Conservation (phyloP, 2,797 vertebrate species). For the Micropoecilia bifurca region DNA sequence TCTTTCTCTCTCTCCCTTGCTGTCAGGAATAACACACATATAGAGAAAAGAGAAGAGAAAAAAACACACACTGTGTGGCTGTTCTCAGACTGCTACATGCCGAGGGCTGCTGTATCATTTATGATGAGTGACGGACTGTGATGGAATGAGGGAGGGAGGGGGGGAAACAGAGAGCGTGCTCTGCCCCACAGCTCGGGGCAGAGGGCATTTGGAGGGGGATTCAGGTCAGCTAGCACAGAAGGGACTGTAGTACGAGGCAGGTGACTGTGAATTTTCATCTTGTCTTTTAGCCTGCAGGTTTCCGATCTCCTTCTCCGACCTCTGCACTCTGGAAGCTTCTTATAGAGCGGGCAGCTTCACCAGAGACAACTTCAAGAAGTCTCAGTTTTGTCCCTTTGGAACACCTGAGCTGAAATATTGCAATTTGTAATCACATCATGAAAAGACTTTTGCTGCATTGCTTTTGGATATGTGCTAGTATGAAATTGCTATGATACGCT, state of each 20-base stretch:
- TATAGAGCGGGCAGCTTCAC: slow-evolving; percentile 7
- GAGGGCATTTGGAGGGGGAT: slow-evolving; percentile 74
- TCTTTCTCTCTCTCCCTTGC: slow-evolving; percentile 1
- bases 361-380: slow-evolving; percentile 15
- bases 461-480: not conserved
- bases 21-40: slow-evolving; percentile 13
- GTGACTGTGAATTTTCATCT: slow-evolving; percentile 63
- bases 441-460: not conserved
- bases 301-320: slow-evolving; percentile 53
- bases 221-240: slow-evolving; percentile 75
- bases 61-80: slow-evolving; percentile 22
- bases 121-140: slow-evolving; percentile 42
- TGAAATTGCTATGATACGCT: not conserved
- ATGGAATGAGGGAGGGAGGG: not conserved
- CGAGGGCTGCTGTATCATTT: slow-evolving; percentile 24
- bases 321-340: slow-evolving; percentile 45
- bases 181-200: slow-evolving; percentile 71
- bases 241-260: slow-evolving; percentile 54
- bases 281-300: slow-evolving; percentile 58
- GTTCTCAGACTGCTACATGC: slow-evolving; percentile 26
- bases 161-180: slow-evolving; percentile 23
- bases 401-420: not conserved
- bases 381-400: not conserved
- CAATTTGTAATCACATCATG: not conserved
- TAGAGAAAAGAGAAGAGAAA: not conserved